Percentiles rank a stretch among this genome's conserved stretches.
phyloP scores from a whole-genome alignment of 2,888 invertebrate species.

The Tethea ocularis region DNA sequence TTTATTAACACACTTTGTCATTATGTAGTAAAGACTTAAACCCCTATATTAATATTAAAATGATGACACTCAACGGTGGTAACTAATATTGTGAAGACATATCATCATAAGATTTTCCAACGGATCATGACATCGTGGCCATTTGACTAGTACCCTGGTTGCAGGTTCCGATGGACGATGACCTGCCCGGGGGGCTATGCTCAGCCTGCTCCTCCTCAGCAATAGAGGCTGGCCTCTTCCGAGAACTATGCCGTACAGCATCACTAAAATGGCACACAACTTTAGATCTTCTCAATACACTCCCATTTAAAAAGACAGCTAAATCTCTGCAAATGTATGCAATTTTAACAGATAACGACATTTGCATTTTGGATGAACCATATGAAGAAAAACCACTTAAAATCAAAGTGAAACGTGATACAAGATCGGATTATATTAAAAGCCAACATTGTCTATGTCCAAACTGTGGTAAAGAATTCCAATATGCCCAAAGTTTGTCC shows the following conservation, averaged over 20 bases:
- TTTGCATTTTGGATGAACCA: conserved; percentile 42
- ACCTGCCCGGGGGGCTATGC: conserved; percentile 67
- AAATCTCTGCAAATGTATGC: conserved; percentile 39
- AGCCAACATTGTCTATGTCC: conserved; percentile 52
- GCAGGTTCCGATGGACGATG: conserved; percentile 65
- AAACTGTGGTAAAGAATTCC: conserved; percentile 59
- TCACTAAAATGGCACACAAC: conserved; percentile 52
- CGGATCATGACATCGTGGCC: conserved; percentile 42
- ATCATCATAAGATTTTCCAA: neutral
- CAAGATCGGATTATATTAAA: conserved; percentile 21
- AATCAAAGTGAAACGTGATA: conserved; percentile 11
- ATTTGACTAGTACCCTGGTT: conserved; percentile 70
- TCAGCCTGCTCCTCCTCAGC: conserved; percentile 55
- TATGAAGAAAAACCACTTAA: neutral
- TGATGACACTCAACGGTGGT: neutral
- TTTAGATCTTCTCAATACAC: conserved; percentile 44
- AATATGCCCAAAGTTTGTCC: conserved; percentile 51
- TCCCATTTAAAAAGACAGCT: conserved; percentile 35
- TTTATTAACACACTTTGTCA: no score
- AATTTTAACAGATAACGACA: conserved; percentile 43
- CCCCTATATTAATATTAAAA: no score
- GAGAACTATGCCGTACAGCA: conserved; percentile 52
- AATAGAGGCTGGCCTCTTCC: conserved; percentile 60
- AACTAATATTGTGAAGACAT: neutral
- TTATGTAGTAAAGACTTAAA: no score